Conservation (phyloP, 2,888 invertebrate species). For the Choreutis nemorana region DNA sequence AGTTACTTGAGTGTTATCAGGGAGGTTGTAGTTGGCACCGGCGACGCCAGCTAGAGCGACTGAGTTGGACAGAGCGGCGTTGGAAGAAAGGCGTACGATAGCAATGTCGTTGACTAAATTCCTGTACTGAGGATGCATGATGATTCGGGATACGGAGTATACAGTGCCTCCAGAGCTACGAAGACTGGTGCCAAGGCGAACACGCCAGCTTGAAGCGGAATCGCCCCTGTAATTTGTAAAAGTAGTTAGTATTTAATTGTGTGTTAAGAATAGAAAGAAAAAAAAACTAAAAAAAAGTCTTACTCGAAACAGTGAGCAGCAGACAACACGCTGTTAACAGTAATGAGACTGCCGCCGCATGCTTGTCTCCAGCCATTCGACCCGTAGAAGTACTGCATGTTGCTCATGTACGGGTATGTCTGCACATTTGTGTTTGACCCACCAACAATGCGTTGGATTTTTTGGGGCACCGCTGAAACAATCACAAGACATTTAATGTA, state of each 20-base stretch:
- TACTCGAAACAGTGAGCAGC: slow-evolving; percentile 40
- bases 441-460: slow-evolving; percentile 27
- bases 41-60: slow-evolving; percentile 21
- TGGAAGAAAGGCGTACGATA: slow-evolving; percentile 18
- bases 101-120: slow-evolving; percentile 24
- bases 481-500: neutral
- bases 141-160: slow-evolving; percentile 14
- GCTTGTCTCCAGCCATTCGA: slow-evolving; percentile 23
- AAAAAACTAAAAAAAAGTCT: slow-evolving; percentile 11
- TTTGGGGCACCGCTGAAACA: slow-evolving; percentile 24
- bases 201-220: slow-evolving; percentile 20
- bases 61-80: slow-evolving; percentile 13
- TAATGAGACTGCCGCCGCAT: slow-evolving; percentile 33
- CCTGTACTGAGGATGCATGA: slow-evolving; percentile 19
- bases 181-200: slow-evolving; percentile 17
- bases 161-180: slow-evolving; percentile 17
- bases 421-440: slow-evolving; percentile 24
- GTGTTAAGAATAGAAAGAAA: neutral
- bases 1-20: slow-evolving; percentile 15
- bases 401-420: slow-evolving; percentile 32
- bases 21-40: slow-evolving; percentile 16
- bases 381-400: slow-evolving; percentile 23
- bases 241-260: neutral
- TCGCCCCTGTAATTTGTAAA: slow-evolving; percentile 21
- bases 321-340: slow-evolving; percentile 21